Conservation (phyloP, 2,797 vertebrate species). For the Siniperca undulata region DNA sequence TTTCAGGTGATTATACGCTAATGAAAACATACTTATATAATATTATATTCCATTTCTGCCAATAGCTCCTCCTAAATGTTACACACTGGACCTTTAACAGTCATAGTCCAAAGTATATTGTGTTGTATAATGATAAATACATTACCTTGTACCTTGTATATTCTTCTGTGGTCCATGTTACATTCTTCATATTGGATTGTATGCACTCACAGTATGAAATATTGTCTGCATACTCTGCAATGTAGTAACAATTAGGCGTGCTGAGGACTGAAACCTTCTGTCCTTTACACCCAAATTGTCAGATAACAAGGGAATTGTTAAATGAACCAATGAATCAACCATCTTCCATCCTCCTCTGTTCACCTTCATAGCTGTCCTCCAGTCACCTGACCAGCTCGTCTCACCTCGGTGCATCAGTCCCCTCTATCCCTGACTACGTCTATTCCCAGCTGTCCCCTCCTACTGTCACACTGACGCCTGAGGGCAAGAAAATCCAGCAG, state of each 20-base stretch:
- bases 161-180: background rate
- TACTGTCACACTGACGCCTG: slow-evolving; percentile 73
- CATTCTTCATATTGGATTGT: background rate
- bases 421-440: slow-evolving; percentile 92
- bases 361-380: slow-evolving; percentile 82
- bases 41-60: too few relatives aligned
- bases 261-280: background rate
- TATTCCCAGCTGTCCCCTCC: slow-evolving; percentile 84
- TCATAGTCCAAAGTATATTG: background rate
- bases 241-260: background rate
- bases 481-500: slow-evolving; percentile 90
- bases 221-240: background rate
- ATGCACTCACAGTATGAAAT: background rate
- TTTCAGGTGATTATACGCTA: too few relatives aligned
- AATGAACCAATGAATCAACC: background rate
- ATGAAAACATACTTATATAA: too few relatives aligned
- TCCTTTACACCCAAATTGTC: background rate
- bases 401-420: slow-evolving; percentile 87
- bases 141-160: background rate
- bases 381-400: slow-evolving; percentile 81
- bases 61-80: background rate
- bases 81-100: background rate
- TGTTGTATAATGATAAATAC: too few relatives aligned
- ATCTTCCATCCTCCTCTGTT: background rate
- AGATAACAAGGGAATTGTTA: background rate